These are phyloP conservation scores for Netta rufina DNA, from an alignment of 2,797 vertebrate genomes.

Conservation along the genomic window DNA sequence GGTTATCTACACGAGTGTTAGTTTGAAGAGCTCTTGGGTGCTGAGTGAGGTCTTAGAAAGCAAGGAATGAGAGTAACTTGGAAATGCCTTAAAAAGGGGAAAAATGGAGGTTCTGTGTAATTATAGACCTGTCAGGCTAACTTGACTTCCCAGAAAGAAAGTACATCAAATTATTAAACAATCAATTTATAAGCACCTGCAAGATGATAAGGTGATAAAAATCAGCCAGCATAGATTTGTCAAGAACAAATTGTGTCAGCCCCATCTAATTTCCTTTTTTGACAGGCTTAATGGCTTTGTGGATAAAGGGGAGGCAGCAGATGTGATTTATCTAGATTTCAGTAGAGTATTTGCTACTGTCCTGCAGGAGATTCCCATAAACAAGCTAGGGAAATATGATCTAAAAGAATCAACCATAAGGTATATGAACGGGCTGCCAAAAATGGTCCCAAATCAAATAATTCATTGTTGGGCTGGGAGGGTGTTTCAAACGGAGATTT, in stretches of 20 bases:
- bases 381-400: conserved; percentile 46
- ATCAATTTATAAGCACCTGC: conserved; percentile 77
- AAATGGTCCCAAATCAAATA: not conserved
- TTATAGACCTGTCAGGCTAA: conserved; percentile 57
- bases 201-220: conserved; percentile 72
- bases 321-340: conserved; percentile 73
- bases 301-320: conserved; percentile 54
- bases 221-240: conserved; percentile 75
- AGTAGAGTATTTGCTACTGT: conserved; percentile 60
- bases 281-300: conserved; percentile 74
- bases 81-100: not conserved
- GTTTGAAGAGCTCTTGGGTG: not conserved
- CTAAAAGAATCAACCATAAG: not conserved
- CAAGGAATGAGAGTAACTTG: not conserved
- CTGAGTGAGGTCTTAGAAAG: not conserved
- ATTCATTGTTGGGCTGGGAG: not conserved
- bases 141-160: conserved; percentile 46
- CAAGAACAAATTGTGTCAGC: conserved; percentile 79
- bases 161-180: conserved; percentile 68
- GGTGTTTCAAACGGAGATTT: not conserved
- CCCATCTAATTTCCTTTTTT: conserved; percentile 74
- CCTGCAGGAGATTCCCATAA: conserved; percentile 62
- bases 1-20: not conserved
- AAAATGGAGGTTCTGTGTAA: not conserved
- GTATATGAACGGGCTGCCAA: not conserved